Base-by-base conservation (phyloP, 2,113 vertebrate genomes). In the Calcarius ornatus region DNA sequence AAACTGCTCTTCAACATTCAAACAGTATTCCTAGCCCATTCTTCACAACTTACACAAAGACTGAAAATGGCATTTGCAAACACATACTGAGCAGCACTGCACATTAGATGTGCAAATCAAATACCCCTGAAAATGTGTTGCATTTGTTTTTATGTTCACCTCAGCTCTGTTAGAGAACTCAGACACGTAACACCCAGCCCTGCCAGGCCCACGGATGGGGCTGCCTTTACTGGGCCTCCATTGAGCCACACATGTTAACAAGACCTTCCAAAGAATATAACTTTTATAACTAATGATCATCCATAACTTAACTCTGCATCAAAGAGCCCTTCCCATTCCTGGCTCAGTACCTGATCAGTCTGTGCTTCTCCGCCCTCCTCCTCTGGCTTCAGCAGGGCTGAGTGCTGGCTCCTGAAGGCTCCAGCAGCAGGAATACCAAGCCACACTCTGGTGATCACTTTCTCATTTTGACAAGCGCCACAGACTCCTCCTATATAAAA, bases 331-430 rank as follows among this genome's bases (percentile, higher is more conserved):
- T 24, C 25, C 47, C 42, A 8, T 18, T 80, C 31, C 61, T 40
- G 1, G 31, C 43, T 77, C 77, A 24, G 70, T 97, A 97, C 96
- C 97, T 97, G 97, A 96, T 89, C 88, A 87, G 77, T 78, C 94
- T 92, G 89, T 91, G 84, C 89, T 96, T 54, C 86, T 92, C 60
- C 23, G 6, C 64, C 54, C 80, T 65, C 79, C 82, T 94, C 78
- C 89, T 94, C 94, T 9, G 70, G 81, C 73, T 93, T 71, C 86
- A 89, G 93, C 87, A 65, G 64, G 56, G 72, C 91, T 91, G 71
- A 86, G 81, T 1, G 2, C 64, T 88, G 90, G 69, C 80, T 92
- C 47, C 86, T 70, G 56, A 56, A 43, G 88, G 86, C 69, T 86
- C 87, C 10, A 13, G 77, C 45, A 22, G 72, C 15, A 25, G 65